These are phyloP conservation scores for Diachasmimorpha longicaudata DNA, from an alignment of 1,140 invertebrate genomes.

Conservation along the genomic window DNA sequence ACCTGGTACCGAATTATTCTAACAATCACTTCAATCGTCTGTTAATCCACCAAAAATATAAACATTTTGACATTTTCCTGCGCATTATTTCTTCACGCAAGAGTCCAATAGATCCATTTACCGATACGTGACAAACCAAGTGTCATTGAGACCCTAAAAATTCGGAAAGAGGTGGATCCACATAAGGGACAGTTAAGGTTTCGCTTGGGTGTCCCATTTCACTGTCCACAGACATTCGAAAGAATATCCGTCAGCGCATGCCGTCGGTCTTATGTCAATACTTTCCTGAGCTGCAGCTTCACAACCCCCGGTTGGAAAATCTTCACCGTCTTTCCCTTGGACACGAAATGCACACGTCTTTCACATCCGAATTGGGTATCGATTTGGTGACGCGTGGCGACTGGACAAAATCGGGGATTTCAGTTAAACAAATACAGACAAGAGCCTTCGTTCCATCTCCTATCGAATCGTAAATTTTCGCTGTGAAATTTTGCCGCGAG, in stretches of 20 bases:
- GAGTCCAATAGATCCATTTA: not conserved
- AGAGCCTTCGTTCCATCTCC: conserved; percentile 16
- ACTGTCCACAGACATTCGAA: conserved; percentile 31
- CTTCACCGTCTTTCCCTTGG: conserved; percentile 5
- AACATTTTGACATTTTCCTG: not conserved
- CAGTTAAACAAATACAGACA: conserved; percentile 34
- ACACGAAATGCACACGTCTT: conserved; percentile 16
- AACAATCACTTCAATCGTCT: too few species aligned
- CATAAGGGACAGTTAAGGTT: not conserved
- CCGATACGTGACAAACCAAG: not conserved
- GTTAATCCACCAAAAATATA: not conserved
- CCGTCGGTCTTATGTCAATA: conserved; percentile 29
- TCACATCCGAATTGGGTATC: conserved; percentile 20
- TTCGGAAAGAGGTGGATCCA: not conserved
- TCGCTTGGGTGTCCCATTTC: conserved; percentile 35
- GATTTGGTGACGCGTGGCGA: conserved; percentile 33
- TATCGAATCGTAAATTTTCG: conserved; percentile 1
- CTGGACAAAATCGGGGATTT: conserved; percentile 32
- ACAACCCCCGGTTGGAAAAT: conserved; percentile 14
- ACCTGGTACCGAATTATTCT: too few species aligned
- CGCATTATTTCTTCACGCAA: not conserved
- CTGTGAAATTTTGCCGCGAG: not conserved
- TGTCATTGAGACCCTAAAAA: not conserved
- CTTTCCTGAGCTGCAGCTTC: not conserved
- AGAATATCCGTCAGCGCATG: not conserved